Percentiles rank a stretch among this genome's conserved stretches.
Conservation (phyloP, 2,113 vertebrate genomes). For the Cromileptes altivelis region DNA sequence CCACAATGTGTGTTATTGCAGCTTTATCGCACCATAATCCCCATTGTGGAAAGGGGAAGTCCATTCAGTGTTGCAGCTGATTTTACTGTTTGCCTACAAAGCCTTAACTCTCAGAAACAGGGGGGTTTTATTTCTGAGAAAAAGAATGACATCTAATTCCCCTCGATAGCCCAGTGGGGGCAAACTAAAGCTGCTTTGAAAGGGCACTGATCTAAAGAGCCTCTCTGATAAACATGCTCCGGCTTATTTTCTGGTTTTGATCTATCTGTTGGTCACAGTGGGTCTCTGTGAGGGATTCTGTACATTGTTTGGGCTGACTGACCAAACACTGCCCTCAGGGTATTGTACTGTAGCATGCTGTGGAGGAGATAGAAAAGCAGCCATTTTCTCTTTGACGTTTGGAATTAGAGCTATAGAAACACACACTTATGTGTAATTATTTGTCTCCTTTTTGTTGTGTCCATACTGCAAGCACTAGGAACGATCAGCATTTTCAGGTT, state of each 20-base stretch:
- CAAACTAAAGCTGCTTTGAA: conserved; percentile 79
- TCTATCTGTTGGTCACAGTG: conserved; percentile 68
- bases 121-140: conserved; percentile 57
- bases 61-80: conserved; percentile 46
- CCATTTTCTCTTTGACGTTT: conserved; percentile 27
- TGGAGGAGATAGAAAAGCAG: conserved; percentile 29
- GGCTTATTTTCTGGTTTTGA: conserved; percentile 70
- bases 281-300: conserved; percentile 57
- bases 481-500: no score
- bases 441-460: not conserved
- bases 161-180: conserved; percentile 68
- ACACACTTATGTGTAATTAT: not conserved
- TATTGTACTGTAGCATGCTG: conserved; percentile 35
- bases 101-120: conserved; percentile 69
- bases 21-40: conserved; percentile 77
- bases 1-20: conserved; percentile 43
- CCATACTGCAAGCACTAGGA: no score
- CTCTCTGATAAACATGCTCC: conserved; percentile 65
- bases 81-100: conserved; percentile 70
- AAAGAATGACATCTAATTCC: conserved; percentile 80
- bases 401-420: conserved; percentile 28
- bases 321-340: conserved; percentile 57
- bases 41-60: conserved; percentile 52
- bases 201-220: conserved; percentile 74
- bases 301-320: conserved; percentile 57